Percentiles rank a stretch among this genome's conserved stretches.
Conservation (phyloP, 1,140 invertebrate species). For the Drosophila santomea region DNA sequence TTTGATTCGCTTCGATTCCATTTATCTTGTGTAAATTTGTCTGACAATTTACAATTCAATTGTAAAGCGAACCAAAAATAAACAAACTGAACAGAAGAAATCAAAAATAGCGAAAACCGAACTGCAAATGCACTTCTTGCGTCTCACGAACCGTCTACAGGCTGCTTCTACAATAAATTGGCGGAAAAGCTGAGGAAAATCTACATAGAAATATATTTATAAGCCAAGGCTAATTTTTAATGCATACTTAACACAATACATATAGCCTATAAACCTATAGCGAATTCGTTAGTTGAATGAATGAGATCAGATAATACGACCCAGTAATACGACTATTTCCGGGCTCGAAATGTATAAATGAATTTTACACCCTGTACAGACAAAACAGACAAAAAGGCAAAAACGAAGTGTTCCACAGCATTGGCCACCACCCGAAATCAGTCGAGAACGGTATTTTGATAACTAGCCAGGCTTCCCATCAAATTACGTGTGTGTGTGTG, state of each 20-base stretch:
- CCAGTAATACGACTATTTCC: conserved; percentile 2
- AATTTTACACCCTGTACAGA: conserved; percentile 76
- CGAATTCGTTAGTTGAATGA: conserved; percentile 60
- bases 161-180: conserved; percentile 75
- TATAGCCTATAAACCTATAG: conserved; percentile 43
- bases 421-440: conserved; percentile 8
- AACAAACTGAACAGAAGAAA: conserved; percentile 53
- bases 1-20: conserved; percentile 41
- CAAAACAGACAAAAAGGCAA: not conserved
- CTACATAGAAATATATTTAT: conserved; percentile 50
- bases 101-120: conserved; percentile 56
- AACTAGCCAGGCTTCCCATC: conserved; percentile 57
- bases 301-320: conserved; percentile 15
- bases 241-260: conserved; percentile 35
- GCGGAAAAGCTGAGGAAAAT: conserved; percentile 32
- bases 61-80: conserved; percentile 60
- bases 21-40: conserved; percentile 35
- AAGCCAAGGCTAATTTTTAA: conserved; percentile 41
- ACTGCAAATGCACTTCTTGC: conserved; percentile 61
- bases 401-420: conserved; percentile 22
- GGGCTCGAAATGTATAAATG: conserved; percentile 44
- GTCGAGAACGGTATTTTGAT: conserved; percentile 48
- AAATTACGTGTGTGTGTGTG: conserved; percentile 44
- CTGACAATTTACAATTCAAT: conserved; percentile 32
- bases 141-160: conserved; percentile 76